Evolutionary conservation across 2,888 invertebrate species (phyloP), one percentile per base, ranked within the genome.

Genomic region (Hypolimnas misippus): DNA sequence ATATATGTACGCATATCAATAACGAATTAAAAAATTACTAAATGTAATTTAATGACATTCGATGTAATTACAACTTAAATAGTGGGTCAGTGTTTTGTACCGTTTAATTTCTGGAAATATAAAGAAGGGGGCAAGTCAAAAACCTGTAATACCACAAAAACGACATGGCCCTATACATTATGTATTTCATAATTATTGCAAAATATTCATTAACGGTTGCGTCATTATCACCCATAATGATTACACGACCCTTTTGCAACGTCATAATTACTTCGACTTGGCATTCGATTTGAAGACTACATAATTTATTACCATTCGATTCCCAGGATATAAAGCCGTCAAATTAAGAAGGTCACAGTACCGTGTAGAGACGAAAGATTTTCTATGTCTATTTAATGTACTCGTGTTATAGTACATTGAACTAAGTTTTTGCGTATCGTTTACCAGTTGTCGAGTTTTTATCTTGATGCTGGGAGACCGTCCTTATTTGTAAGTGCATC

Each of bases 371-470:
- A 44, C 46, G n/a, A 44, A 1, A 42, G 25, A 42, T 44, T 21
- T 17, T 53, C 35, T 14, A 8, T 53, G 65, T 25, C 17, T 55
- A 46, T 55, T 57, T 40, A 62, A 60, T 63, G 57, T 44, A 29
- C 42, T 59, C 63, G 52, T 64, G 66, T 76, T 61, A 71, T 64
- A 82, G 87, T 86, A 83, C 83, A 77, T 86, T 87, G 87, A 87
- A 87, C 87, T 60, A 71, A 68, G 69, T 82, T 87, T 87, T 87
- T 87, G 81, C 82, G 75, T 70, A 68, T 68, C 72, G 69, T 72
- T 75, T 79, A 81, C 84, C 84, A 83, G 82, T 84, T 75, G n/a
- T n/a, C n/a, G 72, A 57, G 56, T 62, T 64, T 65, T 65, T 67
- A 63, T 66, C 66, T 63, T 60, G 71, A 57, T 59, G 49, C 52